Evolutionary conservation across 2,113 vertebrate species (phyloP).

Genomic region (Cyprinus carpio): DNA sequence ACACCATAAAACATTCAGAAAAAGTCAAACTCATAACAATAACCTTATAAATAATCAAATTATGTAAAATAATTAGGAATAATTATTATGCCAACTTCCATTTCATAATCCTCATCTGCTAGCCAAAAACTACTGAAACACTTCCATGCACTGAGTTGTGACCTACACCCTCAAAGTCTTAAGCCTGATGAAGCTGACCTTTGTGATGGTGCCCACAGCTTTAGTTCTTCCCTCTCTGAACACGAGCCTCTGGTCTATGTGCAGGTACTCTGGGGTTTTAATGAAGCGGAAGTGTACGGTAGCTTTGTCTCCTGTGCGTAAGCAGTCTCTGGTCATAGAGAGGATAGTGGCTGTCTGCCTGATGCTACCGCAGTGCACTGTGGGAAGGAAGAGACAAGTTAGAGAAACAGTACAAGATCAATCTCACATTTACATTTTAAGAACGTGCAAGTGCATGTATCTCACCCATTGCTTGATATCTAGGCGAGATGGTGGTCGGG

Average conservation of each 20-base stretch:
- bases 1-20: too few species aligned
- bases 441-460: not conserved
- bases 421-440: not conserved
- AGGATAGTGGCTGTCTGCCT: conserved; percentile 95
- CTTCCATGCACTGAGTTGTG: not conserved
- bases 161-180: not conserved
- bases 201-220: conserved; percentile 97
- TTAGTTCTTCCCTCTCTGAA: conserved; percentile 98
- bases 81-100: too few species aligned
- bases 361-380: conserved; percentile 98
- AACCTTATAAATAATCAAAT: too few species aligned
- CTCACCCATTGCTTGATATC: conserved; percentile 98
- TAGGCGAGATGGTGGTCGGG: conserved; percentile 94
- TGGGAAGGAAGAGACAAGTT: not conserved
- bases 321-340: conserved; percentile 96
- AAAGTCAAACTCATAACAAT: too few species aligned
- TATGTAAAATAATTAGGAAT: too few species aligned
- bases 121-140: not conserved
- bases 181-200: conserved; percentile 73
- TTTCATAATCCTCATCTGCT: not conserved
- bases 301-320: conserved; percentile 96
- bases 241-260: conserved; percentile 94
- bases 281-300: conserved; percentile 98
- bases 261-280: conserved; percentile 95
- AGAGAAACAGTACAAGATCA: not conserved